phyloP scores from a whole-genome alignment of 2,888 invertebrate species.

The Minunthozetes semirufus region DNA sequence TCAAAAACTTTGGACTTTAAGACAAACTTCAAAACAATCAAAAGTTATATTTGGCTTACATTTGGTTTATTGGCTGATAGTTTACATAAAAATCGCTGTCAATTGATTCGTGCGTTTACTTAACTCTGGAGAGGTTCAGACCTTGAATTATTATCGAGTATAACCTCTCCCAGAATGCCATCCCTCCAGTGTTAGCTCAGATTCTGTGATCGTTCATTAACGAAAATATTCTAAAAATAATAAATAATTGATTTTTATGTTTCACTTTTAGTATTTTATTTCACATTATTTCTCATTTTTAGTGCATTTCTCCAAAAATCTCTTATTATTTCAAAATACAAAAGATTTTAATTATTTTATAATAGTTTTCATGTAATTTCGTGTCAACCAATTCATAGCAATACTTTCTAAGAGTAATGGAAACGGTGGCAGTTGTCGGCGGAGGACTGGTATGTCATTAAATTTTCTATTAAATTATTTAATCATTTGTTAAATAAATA shows the following conservation, averaged over 20 bases:
- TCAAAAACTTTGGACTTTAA: too few relatives aligned
- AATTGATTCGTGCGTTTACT: not conserved
- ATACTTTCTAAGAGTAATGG: not conserved
- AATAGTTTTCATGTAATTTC: not conserved
- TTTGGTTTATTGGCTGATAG: not conserved
- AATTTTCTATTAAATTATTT: not conserved
- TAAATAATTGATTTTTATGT: not conserved
- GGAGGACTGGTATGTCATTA: constrained; percentile 44
- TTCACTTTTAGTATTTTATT: not conserved
- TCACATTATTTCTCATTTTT: not conserved
- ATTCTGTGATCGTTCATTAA: not conserved
- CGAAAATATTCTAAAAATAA: not conserved
- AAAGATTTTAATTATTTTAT: not conserved
- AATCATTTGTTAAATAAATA: not conserved
- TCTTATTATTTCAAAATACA: not conserved
- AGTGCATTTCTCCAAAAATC: not conserved
- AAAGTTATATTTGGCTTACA: too few relatives aligned
- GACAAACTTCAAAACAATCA: too few relatives aligned
- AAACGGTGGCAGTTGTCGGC: constrained; percentile 43
- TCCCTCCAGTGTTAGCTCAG: constrained; percentile 16
- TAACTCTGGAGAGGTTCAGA: constrained; percentile 5
- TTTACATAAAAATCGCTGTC: not conserved
- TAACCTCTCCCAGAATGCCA: constrained; percentile 22
- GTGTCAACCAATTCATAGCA: not conserved
- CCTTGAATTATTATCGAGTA: constrained; percentile 26